Evolutionary conservation across 1,140 invertebrate species (phyloP), one percentile per base, ranked within the genome.

Genomic region (Colletes latitarsis): DNA sequence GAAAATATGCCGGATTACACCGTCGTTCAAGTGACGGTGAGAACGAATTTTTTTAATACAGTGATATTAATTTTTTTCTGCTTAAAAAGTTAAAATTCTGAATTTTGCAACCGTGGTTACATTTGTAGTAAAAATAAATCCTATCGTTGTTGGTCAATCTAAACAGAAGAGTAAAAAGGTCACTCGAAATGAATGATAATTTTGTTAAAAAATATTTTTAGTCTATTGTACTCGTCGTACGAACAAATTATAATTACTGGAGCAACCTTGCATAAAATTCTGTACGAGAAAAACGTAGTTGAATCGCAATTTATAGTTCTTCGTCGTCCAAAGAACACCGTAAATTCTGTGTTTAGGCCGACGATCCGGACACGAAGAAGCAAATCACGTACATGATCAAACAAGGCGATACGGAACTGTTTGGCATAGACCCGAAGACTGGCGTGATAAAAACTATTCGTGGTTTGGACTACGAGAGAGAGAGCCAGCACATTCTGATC

Each of bases 311-410:
- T 66, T 58, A 57, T 30, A 17, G 9, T 15, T 43, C 58, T 46
- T 66, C 15, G 14, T 46, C n/a, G 49, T 60, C 49, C 52, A 77
- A 73, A 66, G 64, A 30, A 75, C n/a, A 52, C 8, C 12, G 75
- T 41, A 52, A 67, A 53, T 82, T 60, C 74, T 74, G 58, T 39
- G 41, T 89, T 73, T 90, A 95, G 95, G 95, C 95, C n/a, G 94
- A 95, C 83, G 97, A 98, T 94, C 96, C 96, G 21, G 97, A 98
- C 83, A 96, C 96, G 4, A 94, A 94, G 41, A 96, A 96, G 75
- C 95, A 96, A 88, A 96, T 98, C 43, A 98, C 97, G 0, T 99
- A 98, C 89, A 95, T 95, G 1, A 96, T 99, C 46, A 95, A 96
- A 62, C 96, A 96, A 93, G 97, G 97, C 0, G 95, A 96, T 30